These are phyloP conservation scores for Drosophila austrosaltans DNA, from an alignment of 2,888 invertebrate genomes.

Conservation along the genomic window DNA sequence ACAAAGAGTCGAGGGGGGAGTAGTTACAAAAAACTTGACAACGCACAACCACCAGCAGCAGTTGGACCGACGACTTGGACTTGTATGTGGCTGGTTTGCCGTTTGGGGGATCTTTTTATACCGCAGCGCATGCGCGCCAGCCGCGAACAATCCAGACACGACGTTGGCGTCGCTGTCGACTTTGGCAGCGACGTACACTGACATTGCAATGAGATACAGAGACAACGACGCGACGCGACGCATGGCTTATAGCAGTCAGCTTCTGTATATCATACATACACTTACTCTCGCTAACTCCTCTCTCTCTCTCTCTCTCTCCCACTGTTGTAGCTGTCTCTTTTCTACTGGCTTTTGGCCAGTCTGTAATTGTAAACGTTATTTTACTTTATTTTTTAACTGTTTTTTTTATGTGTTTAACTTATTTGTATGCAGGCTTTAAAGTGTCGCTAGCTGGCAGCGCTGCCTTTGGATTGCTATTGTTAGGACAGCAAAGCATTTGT, in stretches of 20 bases:
- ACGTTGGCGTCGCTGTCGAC: slow-evolving; percentile 39
- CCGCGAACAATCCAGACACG: slow-evolving; percentile 72
- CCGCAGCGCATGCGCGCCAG: slow-evolving; percentile 82
- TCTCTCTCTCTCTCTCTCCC: slow-evolving; percentile 25
- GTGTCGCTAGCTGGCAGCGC: slow-evolving; percentile 16
- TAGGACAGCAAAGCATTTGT: slow-evolving; percentile 53
- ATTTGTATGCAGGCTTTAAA: slow-evolving; percentile 68
- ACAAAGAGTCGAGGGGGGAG: background rate
- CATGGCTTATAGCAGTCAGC: slow-evolving; percentile 67
- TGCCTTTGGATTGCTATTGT: slow-evolving; percentile 42
- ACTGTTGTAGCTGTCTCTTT: background rate
- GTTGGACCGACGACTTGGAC: slow-evolving; percentile 83
- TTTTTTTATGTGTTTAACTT: slow-evolving; percentile 31
- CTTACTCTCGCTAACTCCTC: slow-evolving; percentile 32
- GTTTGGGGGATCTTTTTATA: slow-evolving; percentile 84
- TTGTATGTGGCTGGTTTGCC: slow-evolving; percentile 83
- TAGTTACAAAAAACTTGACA: slow-evolving; percentile 65
- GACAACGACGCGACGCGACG: no score
- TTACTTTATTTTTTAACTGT: background rate
- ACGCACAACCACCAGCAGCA: slow-evolving; percentile 73
- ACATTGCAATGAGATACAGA: slow-evolving; percentile 62
- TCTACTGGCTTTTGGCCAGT: background rate
- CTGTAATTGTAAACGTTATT: slow-evolving; percentile 50
- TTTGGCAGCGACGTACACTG: slow-evolving; percentile 25
- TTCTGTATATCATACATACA: slow-evolving; percentile 43